Conservation (phyloP, 2,113 vertebrate genomes). For the Gymnobelideus leadbeateri region DNA sequence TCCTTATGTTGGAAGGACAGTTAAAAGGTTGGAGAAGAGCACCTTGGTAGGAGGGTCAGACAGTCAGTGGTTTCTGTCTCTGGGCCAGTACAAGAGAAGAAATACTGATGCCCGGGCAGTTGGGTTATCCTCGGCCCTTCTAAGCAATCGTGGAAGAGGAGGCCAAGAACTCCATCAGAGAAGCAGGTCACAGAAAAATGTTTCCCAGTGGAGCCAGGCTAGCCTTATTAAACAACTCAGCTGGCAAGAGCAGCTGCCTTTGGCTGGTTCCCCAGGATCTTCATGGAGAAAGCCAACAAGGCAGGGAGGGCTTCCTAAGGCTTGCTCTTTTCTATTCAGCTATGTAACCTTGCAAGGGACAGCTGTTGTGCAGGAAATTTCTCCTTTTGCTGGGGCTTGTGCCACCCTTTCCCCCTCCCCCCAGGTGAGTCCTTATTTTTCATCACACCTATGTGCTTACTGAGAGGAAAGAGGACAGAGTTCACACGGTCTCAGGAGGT, state of each 20-base stretch:
- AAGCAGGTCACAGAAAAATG: not conserved
- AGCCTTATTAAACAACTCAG: not conserved
- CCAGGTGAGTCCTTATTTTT: not conserved
- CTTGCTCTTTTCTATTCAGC: not conserved
- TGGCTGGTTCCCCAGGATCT: not conserved
- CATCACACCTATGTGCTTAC: not conserved
- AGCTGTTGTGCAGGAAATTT: not conserved
- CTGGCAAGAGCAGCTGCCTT: not conserved
- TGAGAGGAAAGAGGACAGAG: not conserved
- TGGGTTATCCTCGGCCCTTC: not conserved
- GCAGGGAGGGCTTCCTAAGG: not conserved
- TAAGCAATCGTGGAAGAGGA: not conserved
- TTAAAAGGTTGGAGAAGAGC: not conserved
- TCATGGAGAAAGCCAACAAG: not conserved
- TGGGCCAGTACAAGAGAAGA: not conserved
- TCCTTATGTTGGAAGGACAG: not conserved
- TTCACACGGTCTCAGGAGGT: not conserved
- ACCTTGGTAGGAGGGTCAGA: not conserved
- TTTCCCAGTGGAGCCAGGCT: not conserved
- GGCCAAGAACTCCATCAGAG: not conserved
- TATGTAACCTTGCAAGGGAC: not conserved
- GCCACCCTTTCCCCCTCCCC: not conserved
- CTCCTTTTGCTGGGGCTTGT: not conserved
- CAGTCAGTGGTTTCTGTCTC: not conserved
- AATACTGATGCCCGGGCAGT: not conserved